Evolutionary conservation across 2,888 invertebrate genomes (phyloP), one percentile per base, ranked within the genome.

Genomic region (Seladonia tumulorum): DNA sequence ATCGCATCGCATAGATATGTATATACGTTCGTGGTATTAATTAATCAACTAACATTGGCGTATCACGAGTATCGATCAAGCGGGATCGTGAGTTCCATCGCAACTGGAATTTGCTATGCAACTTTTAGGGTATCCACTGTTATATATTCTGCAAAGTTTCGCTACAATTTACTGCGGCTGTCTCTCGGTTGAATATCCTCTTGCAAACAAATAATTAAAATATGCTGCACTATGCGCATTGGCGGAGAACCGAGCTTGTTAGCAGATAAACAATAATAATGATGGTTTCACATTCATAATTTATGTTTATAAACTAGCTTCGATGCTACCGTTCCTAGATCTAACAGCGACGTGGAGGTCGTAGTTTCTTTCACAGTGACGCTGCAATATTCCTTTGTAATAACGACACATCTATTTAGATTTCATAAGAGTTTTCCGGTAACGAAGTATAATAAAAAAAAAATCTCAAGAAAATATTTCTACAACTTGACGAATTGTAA

Each of bases 1-100:
- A 14, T 60, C 25, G 25, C 60, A 25, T 2, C 25, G 16, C 25
- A 2, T 14, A 29, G 60, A 25, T 60, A 60, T n/a, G n/a, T 42
- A 49, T 63, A 63, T 16, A 29, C 63, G 16, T 63, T 29, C 16
- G 63, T 7, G 63, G 63, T 63, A 63, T 63, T 63, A 63, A 63
- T 63, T 63, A 63, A 63, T 63, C 63, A 63, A 63, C 63, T 29
- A 63, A 63, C 60, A 63, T 63, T 63, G 60, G 14, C 16, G 63
- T 63, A 25, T 29, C 63, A 16, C 14, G 63, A 16, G 7, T 29
- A 63, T 63, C 63, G 63, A 63, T 63, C 63, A 63, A 57, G 57
- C 57, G 22, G n/a, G 12, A 57, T 57, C n/a, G 57, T n/a, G 57
- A n/a, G 57, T 12, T 12, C n/a, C 57, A n/a, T 57, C 57, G n/a